phyloP scores from a whole-genome alignment of 2,888 invertebrate genomes.

The Tetragonisca angustula region DNA sequence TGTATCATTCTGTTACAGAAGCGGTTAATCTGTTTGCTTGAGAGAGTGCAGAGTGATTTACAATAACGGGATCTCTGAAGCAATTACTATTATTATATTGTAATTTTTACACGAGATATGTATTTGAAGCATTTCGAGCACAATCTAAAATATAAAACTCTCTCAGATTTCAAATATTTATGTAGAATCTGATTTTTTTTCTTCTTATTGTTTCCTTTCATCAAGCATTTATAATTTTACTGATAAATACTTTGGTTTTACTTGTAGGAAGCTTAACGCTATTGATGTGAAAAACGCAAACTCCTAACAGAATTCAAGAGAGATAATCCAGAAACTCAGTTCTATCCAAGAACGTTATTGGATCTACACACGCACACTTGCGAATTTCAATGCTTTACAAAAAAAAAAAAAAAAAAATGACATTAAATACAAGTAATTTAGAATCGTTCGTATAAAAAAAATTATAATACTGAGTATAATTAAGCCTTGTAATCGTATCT shows the following conservation, averaged over 20 bases:
- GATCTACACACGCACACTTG: too few relatives aligned
- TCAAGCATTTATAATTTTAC: too few relatives aligned
- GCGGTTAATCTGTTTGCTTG: constrained; percentile 27
- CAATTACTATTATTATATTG: neutral
- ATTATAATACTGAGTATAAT: neutral
- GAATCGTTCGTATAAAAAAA: neutral
- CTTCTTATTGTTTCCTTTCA: too few relatives aligned
- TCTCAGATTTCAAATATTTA: neutral
- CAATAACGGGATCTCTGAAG: neutral
- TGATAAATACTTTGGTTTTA: too few relatives aligned
- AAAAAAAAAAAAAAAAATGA: neutral
- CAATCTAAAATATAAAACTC: neutral
- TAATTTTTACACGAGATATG: neutral
- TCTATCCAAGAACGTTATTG: too few relatives aligned
- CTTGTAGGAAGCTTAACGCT: too few relatives aligned
- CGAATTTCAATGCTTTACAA: neutral
- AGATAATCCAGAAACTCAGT: too few relatives aligned
- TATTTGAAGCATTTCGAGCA: neutral
- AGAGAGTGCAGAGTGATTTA: neutral
- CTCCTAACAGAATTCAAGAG: too few relatives aligned
- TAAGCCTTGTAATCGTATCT: neutral
- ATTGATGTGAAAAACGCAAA: too few relatives aligned
- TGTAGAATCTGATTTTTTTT: too few relatives aligned
- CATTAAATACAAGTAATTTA: neutral
- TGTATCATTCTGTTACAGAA: constrained; percentile 25